Conservation (phyloP, 2,113 vertebrate species). For the Alethe castanea region DNA sequence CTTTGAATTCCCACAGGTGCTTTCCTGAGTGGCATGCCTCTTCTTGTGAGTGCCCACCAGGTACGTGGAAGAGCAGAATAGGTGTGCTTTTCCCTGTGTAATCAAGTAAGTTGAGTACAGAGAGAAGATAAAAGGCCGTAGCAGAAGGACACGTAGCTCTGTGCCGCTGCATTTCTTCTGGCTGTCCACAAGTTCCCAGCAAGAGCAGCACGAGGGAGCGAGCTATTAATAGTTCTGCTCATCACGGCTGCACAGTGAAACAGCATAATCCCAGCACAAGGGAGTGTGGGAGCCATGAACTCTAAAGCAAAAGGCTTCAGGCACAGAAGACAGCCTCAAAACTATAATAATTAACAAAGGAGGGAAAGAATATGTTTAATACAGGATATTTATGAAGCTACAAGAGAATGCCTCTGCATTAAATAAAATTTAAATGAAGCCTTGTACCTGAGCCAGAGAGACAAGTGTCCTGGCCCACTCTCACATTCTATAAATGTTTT, state of each 20-base stretch:
- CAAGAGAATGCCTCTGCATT: neutral
- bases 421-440: slow-evolving; percentile 1
- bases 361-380: neutral
- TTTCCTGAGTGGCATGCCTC: neutral
- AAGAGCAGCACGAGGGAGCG: neutral
- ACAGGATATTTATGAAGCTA: neutral
- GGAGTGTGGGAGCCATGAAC: neutral
- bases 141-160: neutral
- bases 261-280: neutral
- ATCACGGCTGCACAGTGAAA: neutral
- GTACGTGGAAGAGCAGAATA: neutral
- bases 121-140: neutral
- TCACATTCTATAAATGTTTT: neutral
- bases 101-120: neutral
- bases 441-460: neutral
- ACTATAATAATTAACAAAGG: neutral
- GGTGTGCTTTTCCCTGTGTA: neutral
- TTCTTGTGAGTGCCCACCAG: neutral
- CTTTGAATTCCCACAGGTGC: neutral
- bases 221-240: slow-evolving; percentile 39
- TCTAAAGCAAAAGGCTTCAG: neutral
- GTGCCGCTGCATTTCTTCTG: neutral
- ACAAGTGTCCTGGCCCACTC: neutral
- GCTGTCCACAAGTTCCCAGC: neutral
- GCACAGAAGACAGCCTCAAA: neutral